Base-by-base conservation (phyloP, 2,888 invertebrate species). In the Polia nebulosa region DNA sequence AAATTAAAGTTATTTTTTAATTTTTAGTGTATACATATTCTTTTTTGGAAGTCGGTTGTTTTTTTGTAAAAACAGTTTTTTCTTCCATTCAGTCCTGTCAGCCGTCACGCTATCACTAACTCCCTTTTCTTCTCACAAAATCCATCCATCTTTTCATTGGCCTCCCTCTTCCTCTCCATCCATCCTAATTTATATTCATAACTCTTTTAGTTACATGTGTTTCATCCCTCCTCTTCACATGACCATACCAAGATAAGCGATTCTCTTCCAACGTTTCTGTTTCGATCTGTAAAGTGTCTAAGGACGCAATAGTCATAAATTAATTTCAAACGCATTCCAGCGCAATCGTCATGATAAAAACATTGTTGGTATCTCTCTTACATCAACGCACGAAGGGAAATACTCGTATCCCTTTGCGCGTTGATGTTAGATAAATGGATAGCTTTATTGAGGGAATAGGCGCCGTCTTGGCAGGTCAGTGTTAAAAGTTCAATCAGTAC, bases 281-380 rank as follows among this genome's bases (percentile, higher is more conserved):
- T 49, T 34, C 49, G 6, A 9, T 34, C 7, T n/a, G 1, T 25
- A 3, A 1, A 27, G 20, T 52, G 34, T 36, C 41, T 61, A 9
- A 55, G n/a, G 15, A 25, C 41, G 34, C 29, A 32, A 71, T 13
- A 51, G 60, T 41, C 47, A 34, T 70, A 55, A 70, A 60, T 58
- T 59, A 59, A 53, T 70, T 44, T 44, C 15, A 5, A n/a, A n/a
- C 52, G 56, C 67, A 45, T 27, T 59, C 53, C 27, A 32, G 25
- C 4, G 29, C n/a, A 39, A 39, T 68, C 20, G 25, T 29, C 13
- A n/a, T 32, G 8, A 13, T 29, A 45, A 65, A n/a, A 66, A 66
- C 39, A 66, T 1, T 41, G 17, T 20, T 66, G 5, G 52, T 2
- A 22, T 36, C 6, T 2, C 22, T 5, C 22, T 34, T 32, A 44